Base-by-base conservation (phyloP, 2,797 vertebrate species). In the Sebastes steindachneri region DNA sequence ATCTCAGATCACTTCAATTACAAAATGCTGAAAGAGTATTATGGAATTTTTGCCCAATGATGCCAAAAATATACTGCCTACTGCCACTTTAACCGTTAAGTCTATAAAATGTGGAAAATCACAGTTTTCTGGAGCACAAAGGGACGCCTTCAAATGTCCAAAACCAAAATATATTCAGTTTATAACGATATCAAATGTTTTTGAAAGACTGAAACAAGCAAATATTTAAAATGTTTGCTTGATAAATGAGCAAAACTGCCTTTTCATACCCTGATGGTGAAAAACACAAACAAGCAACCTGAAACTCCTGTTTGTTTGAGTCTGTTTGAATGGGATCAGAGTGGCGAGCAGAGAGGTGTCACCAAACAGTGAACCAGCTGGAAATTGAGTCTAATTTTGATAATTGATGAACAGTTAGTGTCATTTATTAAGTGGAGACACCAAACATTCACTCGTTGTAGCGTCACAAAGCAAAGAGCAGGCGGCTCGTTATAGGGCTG, bases 341-440 rank as follows among this genome's bases (percentile, higher is more conserved):
- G 54, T 14, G 86, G n/a, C 10, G 62, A 59, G 15, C 25, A 8
- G 37, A 4, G 72, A 65, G 31, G 80, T 12, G 64, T 57, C 53
- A 21, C 66, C 48, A 2, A 21, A 10, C 37, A 9, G 48, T 21
- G 48, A 58, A 64, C 58, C 12, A 7, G 4, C 69, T 17, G 35
- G 37, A 63, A 63, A 58, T 48, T 48, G 48, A 19, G 11, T 74
- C 53, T 71, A 55, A 75, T 70, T 79, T 33, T 75, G 45, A 65
- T 64, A 21, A 84, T 17, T 62, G 68, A 51, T 4, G n/a, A 72
- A 64, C 15, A 29, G 6, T 35, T 55, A 9, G 54, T 58, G 63
- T 48, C 70, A 14, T 66, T 83, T 75, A 66, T 59, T 28, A 53
- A 66, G 58, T 7, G 62, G 45, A 29, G 67, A 63, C 26, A 28